Base-by-base conservation (phyloP, 2,888 invertebrate genomes). In the Archips crataeganus region DNA sequence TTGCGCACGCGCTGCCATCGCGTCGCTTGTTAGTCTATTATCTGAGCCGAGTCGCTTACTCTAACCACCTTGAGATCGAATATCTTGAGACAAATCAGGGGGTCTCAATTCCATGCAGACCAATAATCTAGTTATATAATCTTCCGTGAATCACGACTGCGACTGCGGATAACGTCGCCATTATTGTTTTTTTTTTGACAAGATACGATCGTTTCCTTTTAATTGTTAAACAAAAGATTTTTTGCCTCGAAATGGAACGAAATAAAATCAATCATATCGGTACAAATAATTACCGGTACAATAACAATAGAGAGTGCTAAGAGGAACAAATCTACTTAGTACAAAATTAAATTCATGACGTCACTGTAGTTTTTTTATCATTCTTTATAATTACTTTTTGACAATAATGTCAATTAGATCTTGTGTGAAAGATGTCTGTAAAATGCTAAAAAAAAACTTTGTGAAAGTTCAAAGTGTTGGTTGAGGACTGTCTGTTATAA, bases 21-120 rank as follows among this genome's bases (percentile, higher is more conserved):
- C 87, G 86, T 87, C 88, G 91, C 91, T 92, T 82, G 90, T 90
- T 90, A 88, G 39, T 84, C 90, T 87, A 93, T 92, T 93, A 92
- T 91, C 89, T 90, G 86, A 84, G 84, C 85, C 84, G 84, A 86
- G 81, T 83, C 85, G 84, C 84, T 83, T 85, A 86, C 85, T 86
- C 84, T 88, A 86, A 89, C 88, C 83, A 85, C 85, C 85, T 81
- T 80, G 79, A 88, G 89, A 90, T 90, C 84, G 81, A 83, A 83
- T 89, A 87, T 87, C 89, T 88, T 83, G 81, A 81, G 84, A 86
- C 82, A 84, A 87, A 85, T 86, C 83, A 85, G 79, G 65, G 60
- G 77, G 76, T 79, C 79, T 77, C 78, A 78, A 80, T 80, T 79
- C 76, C 77, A 75, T 76, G 71, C 66, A 68, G 75, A 72, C 74